Evolutionary conservation across 2,113 vertebrate genomes (phyloP).

Genomic region (Vimba vimba): DNA sequence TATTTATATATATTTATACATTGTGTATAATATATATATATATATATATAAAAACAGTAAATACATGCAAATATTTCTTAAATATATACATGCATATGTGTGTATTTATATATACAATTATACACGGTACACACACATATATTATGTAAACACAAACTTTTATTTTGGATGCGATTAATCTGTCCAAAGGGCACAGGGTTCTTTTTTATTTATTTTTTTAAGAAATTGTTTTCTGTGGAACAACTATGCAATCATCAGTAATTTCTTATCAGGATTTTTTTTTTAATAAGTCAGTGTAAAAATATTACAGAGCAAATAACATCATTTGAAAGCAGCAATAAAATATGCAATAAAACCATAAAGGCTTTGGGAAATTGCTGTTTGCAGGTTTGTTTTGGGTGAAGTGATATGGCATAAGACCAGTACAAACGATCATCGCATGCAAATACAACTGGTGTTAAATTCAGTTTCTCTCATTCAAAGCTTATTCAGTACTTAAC

Average conservation of each 20-base stretch:
- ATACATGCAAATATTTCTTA: no score
- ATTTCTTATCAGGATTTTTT: background rate
- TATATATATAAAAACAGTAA: no score
- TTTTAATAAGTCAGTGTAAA: background rate
- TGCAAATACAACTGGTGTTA: conserved; percentile 9
- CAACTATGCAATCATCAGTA: background rate
- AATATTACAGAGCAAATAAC: background rate
- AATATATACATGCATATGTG: no score
- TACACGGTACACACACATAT: no score
- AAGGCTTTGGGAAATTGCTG: background rate
- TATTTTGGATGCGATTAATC: no score
- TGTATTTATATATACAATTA: no score
- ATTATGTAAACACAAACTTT: no score
- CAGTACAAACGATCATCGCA: background rate
- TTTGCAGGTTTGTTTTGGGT: conserved; percentile 3
- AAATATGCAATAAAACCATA: background rate
- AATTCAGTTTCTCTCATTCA: background rate
- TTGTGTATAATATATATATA: no score
- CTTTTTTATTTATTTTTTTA: no score
- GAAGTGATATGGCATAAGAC: background rate
- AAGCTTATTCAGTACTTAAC: background rate
- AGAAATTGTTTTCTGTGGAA: background rate
- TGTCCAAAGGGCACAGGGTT: no score
- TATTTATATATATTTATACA: no score
- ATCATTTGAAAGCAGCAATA: background rate